These are phyloP conservation scores for Hypolimnas misippus DNA, from an alignment of 2,888 invertebrate genomes.

Conservation along the genomic window DNA sequence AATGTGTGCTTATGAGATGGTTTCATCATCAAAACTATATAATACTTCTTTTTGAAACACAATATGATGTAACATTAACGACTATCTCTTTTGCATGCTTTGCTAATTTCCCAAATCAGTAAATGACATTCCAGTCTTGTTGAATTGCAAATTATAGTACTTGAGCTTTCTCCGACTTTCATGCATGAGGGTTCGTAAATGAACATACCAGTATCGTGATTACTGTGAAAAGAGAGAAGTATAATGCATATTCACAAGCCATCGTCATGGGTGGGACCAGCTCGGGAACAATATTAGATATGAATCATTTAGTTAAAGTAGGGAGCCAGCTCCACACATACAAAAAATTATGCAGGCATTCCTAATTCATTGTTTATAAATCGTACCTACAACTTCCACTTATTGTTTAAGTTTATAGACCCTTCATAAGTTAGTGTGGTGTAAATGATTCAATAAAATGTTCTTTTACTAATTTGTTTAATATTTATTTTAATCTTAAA, in stretches of 20 bases:
- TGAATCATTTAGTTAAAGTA: slow-evolving; percentile 76
- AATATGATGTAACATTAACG: slow-evolving; percentile 40
- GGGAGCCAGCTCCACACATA: slow-evolving; percentile 65
- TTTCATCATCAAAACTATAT: slow-evolving; percentile 26
- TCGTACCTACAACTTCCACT: slow-evolving; percentile 46
- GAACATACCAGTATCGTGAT: neutral
- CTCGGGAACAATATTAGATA: slow-evolving; percentile 83
- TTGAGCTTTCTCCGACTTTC: slow-evolving; percentile 5
- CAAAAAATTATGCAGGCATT: slow-evolving; percentile 69
- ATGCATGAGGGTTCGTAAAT: neutral
- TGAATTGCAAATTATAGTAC: slow-evolving; percentile 63
- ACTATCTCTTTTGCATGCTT: slow-evolving; percentile 55
- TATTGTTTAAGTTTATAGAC: slow-evolving; percentile 48
- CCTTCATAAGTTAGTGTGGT: slow-evolving; percentile 48
- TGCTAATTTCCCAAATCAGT: slow-evolving; percentile 75
- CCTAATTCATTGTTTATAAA: slow-evolving; percentile 51
- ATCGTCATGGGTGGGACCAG: slow-evolving; percentile 85
- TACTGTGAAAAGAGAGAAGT: slow-evolving; percentile 47
- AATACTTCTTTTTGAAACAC: slow-evolving; percentile 10
- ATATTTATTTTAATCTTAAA: slow-evolving; percentile 45
- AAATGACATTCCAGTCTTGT: slow-evolving; percentile 83
- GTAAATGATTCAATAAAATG: slow-evolving; percentile 44
- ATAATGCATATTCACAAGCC: slow-evolving; percentile 72
- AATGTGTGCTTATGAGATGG: slow-evolving; percentile 48
- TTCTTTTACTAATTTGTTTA: slow-evolving; percentile 45